Base-by-base conservation (phyloP, 2,888 invertebrate species). In the Margaritifera margaritifera region DNA sequence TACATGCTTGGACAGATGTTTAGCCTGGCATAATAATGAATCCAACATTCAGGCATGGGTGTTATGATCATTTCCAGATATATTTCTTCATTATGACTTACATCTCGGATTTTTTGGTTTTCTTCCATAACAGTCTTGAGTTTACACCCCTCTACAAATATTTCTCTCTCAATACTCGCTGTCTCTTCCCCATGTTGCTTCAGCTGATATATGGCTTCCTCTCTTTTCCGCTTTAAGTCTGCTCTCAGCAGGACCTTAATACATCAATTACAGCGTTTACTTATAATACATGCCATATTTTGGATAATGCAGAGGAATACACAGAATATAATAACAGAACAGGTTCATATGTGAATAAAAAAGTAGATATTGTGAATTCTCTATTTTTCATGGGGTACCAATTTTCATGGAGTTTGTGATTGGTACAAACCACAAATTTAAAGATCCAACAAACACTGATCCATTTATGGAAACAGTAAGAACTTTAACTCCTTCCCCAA, bases 81-180 rank as follows among this genome's bases (percentile, higher is more conserved):
- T 42, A 11, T 42, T 15, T 42, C 42, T 42, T 31, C 31, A 15
- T 42, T 42, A 42, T 42, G 42, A 57, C 69, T 68, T 52, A 86
- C 87, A 70, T 86, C 79, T 57, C 78, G 72, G 64, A 88, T 78
- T 61, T 74, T 81, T 24, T 82, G 70, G 73, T 87, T 87, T 71
- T 87, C 87, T 70, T 87, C 87, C 62, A 85, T 66, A 24, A 86
- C 80, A 6, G 84, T 80, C 62, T 83, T 83, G 42, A 87, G 80
- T 75, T 87, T 86, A 76, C 85, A 83, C 6, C 86, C 85, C 8
- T 78, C 77, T 8, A 74, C 64, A 68, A 83, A 86, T 59, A 88
- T 86, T 54, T 86, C 81, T 25, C 78, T 73, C 70, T 88, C 88
- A 11, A 85, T 69, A 3, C 72, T 73, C 53, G 81, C 72, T 20